A percentile compares a stretch with the other conserved stretches of the same genome.
These are phyloP conservation scores for Ctenosaura bakeri DNA, from an alignment of 2,797 vertebrate species.

Conservation along the genomic window DNA sequence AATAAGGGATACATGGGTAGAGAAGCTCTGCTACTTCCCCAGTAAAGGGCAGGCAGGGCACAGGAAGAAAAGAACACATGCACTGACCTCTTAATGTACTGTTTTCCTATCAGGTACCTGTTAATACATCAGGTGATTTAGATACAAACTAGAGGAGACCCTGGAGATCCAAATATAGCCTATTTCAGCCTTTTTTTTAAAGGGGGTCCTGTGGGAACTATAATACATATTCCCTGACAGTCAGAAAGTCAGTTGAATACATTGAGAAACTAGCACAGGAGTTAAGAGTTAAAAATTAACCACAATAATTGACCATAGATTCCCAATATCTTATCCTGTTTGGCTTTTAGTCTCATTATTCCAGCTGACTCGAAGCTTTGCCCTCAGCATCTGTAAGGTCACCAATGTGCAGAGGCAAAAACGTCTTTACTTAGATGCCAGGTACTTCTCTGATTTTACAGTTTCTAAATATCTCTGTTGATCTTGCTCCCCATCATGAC, in stretches of 20 bases:
- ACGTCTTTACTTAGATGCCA: neutral
- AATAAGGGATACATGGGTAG: neutral
- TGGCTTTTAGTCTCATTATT: neutral
- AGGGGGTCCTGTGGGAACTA: neutral
- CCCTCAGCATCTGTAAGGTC: neutral
- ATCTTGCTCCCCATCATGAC: neutral
- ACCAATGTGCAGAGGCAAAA: neutral
- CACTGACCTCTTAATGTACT: no score
- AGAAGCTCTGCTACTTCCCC: neutral
- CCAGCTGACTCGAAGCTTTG: neutral
- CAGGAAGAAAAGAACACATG: neutral
- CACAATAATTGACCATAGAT: neutral
- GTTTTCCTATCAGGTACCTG: no score
- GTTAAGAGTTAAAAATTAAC: neutral
- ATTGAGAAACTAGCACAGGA: neutral
- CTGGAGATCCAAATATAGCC: neutral
- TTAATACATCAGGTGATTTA: no score
- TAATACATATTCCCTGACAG: neutral
- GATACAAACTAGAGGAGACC: neutral
- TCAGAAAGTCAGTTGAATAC: neutral
- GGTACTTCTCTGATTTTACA: neutral
- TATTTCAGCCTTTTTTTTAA: neutral
- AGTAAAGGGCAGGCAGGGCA: neutral
- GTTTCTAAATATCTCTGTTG: slow-evolving; percentile 19
- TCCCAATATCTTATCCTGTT: neutral